Evolutionary conservation across 2,113 vertebrate species (phyloP).

Genomic region (Muntiacus reevesi): DNA sequence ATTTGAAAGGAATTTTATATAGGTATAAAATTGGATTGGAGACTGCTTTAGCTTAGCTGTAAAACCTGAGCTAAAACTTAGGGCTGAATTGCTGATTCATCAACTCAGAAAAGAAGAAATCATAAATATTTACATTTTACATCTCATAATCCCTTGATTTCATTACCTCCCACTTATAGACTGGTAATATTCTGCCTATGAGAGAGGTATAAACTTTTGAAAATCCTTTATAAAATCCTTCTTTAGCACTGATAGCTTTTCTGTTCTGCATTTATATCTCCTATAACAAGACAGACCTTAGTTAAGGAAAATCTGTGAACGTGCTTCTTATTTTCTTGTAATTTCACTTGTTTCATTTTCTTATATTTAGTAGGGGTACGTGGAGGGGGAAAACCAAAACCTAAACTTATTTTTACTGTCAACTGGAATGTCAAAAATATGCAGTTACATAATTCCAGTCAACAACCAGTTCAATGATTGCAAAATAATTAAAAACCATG

Average conservation of each 20-base stretch:
- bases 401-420: not conserved
- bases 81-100: not conserved
- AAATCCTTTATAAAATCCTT: not conserved
- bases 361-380: not conserved
- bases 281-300: not conserved
- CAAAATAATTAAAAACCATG: not conserved
- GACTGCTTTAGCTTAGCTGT: not conserved
- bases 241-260: not conserved
- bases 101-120: not conserved
- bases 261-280: not conserved
- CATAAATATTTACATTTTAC: not conserved
- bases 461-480: not conserved
- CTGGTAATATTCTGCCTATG: not conserved
- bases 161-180: not conserved
- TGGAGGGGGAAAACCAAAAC: not conserved
- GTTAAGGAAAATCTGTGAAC: not conserved
- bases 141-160: not conserved
- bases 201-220: not conserved
- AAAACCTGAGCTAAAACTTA: not conserved
- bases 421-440: not conserved
- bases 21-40: constrained; percentile 2
- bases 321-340: not conserved
- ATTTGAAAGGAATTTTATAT: constrained; percentile 17
- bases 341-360: not conserved
- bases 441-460: not conserved